A percentile compares a stretch with the other conserved stretches of the same genome.
phyloP scores from a whole-genome alignment of 2,888 invertebrate genomes.

The Idaea biselata region DNA sequence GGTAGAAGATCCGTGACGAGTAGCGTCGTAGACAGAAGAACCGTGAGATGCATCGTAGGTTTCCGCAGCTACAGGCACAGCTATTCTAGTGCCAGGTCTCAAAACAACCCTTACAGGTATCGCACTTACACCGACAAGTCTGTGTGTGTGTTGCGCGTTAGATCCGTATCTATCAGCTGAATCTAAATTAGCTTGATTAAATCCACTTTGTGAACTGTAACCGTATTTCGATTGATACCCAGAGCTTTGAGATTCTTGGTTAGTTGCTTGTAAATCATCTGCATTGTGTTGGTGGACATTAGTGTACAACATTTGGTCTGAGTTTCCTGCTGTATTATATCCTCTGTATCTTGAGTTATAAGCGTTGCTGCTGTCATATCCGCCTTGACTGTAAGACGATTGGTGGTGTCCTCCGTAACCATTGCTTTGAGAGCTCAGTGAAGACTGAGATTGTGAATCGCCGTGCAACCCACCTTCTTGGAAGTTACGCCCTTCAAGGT shows the following conservation, averaged over 20 bases:
- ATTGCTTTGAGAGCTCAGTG: constrained; percentile 28
- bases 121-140: constrained; percentile 42
- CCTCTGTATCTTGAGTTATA: constrained; percentile 41
- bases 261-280: constrained; percentile 37
- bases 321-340: constrained; percentile 34
- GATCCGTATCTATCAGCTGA: constrained; percentile 34
- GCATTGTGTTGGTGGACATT: constrained; percentile 39
- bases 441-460: constrained; percentile 41
- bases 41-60: constrained; percentile 40
- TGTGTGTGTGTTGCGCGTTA: constrained; percentile 39
- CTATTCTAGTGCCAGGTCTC: constrained; percentile 57
- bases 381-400: constrained; percentile 28
- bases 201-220: constrained; percentile 37
- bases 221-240: constrained; percentile 48
- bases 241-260: constrained; percentile 33
- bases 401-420: constrained; percentile 21
- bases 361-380: constrained; percentile 35
- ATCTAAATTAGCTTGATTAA: constrained; percentile 37
- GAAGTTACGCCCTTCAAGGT: constrained; percentile 66
- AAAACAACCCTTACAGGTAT: constrained; percentile 56
- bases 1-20: constrained; percentile 31
- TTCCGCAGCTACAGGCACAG: constrained; percentile 57
- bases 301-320: constrained; percentile 31
- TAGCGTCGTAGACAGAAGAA: constrained; percentile 37
- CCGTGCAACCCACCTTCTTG: constrained; percentile 48